A percentile compares a stretch with the other conserved stretches of the same genome.
phyloP scores from a whole-genome alignment of 1,140 invertebrate species.

The Diorhabda carinulata region DNA sequence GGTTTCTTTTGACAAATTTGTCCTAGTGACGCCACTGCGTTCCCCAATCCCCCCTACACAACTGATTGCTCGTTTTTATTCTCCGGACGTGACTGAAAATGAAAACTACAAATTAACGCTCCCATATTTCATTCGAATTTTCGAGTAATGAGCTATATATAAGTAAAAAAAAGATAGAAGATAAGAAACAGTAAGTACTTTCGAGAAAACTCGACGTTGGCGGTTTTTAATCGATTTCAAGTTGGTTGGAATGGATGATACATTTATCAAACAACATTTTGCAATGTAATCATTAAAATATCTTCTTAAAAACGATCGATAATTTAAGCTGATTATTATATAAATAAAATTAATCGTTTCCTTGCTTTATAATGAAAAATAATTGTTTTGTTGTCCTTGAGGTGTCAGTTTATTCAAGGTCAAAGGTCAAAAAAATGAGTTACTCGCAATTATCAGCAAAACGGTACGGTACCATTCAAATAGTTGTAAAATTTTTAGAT shows the following conservation, averaged over 20 bases:
- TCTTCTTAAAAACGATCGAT: too few relatives aligned
- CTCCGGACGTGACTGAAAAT: conserved; percentile 10
- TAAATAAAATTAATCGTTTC: too few relatives aligned
- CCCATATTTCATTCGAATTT: conserved; percentile 8
- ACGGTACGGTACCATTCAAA: too few relatives aligned
- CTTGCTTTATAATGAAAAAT: too few relatives aligned
- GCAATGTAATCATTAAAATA: too few relatives aligned
- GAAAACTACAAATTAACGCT: conserved; percentile 17
- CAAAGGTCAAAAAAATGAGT: too few relatives aligned
- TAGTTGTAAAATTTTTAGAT: too few relatives aligned
- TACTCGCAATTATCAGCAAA: too few relatives aligned
- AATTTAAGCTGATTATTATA: too few relatives aligned
- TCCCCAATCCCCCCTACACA: background rate
- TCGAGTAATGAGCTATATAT: conserved; percentile 9
- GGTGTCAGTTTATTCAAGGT: too few relatives aligned
- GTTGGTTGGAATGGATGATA: background rate
- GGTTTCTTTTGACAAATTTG: background rate
- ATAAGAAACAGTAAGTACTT: background rate
- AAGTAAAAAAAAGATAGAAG: background rate
- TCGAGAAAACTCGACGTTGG: background rate
- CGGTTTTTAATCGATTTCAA: background rate
- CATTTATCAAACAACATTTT: too few relatives aligned
- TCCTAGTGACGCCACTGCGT: background rate
- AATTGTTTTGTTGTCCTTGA: too few relatives aligned
- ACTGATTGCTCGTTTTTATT: conserved; percentile 9